Base-by-base conservation (phyloP, 2,113 vertebrate genomes). In the Oncorhynchus tshawytscha region DNA sequence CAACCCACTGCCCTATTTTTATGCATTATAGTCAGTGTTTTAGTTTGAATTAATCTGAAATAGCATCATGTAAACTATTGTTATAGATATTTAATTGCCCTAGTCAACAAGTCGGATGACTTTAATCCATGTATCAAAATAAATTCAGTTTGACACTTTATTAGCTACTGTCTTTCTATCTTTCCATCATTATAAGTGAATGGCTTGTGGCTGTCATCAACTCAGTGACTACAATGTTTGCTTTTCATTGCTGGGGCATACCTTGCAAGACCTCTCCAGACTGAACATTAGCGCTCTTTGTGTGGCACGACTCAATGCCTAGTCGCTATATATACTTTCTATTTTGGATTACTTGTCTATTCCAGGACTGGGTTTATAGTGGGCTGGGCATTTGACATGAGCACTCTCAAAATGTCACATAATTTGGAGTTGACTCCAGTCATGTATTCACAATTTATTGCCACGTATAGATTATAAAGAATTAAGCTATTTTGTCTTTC, bases 211-310 rank as follows among this genome's bases (percentile, higher is more conserved):
- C 57, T 70, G 22, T 67, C 73, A 78, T 67, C 69, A 64, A 77
- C 75, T 74, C 60, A 62, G 48, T 31, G 49, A 76, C 20, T 78
- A 74, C 75, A 62, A 79, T 88, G 84, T 90, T 88, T 89, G 78
- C 82, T 60, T 82, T 83, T 72, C 74, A 48, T 27, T 29, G 29
- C 69, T 67, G 69, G 75, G 65, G 81, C 68, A 62, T 70, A 48
- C 65, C 79, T 78, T 73, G 74, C 78, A 22, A 59, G 49, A 74
- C 25, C 73, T 80, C 77, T 79, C 59, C 4, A 3, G n/a, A 20
- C 70, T 27, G 72, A 81, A 89, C 81, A 90, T 78, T 82, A 84
- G 77, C 67, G 75, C 65, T 84, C 82, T 90, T 89, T 90, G 86
- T 87, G 80, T 59, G 71, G 65, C 5, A 20, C 31, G 3, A 9